A percentile compares a stretch with the other conserved stretches of the same genome.
phyloP scores from a whole-genome alignment of 2,888 invertebrate genomes.

The Kryphioiulus occultus region DNA sequence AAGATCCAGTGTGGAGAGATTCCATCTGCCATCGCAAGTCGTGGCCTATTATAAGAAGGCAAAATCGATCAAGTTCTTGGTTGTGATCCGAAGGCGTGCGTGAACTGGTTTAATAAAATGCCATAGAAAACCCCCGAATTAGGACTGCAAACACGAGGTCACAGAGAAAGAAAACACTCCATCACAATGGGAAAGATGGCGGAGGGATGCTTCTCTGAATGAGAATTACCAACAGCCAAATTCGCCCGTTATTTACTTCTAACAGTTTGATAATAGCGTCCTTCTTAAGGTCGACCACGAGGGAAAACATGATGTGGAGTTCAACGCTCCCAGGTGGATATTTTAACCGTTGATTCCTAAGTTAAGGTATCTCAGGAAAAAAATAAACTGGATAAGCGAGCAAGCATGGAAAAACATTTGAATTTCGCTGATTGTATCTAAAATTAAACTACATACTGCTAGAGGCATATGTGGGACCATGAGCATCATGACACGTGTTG shows the following conservation, averaged over 20 bases:
- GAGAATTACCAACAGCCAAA: background rate
- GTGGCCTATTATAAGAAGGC: background rate
- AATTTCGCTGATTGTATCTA: background rate
- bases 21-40: background rate
- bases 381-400: background rate
- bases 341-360: background rate
- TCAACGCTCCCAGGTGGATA: background rate
- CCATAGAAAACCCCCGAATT: background rate
- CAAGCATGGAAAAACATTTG: background rate
- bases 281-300: background rate
- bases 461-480: background rate
- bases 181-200: background rate
- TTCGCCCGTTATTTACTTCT: background rate
- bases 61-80: background rate
- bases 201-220: background rate
- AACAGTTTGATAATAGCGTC: background rate
- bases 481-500: background rate
- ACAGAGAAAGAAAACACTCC: background rate
- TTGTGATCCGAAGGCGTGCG: background rate
- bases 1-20: background rate
- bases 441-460: background rate
- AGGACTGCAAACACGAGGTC: background rate
- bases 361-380: background rate
- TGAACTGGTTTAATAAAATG: slow-evolving; percentile 5
- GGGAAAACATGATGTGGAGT: background rate